Base-by-base conservation (phyloP, 2,113 vertebrate genomes). In the Phodopus roborovskii region DNA sequence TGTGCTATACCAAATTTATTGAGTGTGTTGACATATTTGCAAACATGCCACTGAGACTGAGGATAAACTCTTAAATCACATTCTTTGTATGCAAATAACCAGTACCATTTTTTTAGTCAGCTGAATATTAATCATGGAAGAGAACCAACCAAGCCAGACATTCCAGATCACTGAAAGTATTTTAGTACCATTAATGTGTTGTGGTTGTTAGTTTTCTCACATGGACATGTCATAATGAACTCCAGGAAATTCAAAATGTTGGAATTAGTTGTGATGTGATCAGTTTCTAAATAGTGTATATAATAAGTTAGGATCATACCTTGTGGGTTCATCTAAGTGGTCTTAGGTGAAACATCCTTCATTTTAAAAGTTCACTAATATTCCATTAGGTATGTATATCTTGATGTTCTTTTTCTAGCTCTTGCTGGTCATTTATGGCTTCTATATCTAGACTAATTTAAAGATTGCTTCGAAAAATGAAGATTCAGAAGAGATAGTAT, bases 21-120 rank as follows among this genome's bases (percentile, higher is more conserved):
- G 9, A 45, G 2, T 50, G 22, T 89, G 85, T 96, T 90, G 42
- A 73, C 11, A 22, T 48, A 53, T 86, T 97, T 94, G 53, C 58
- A 82, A 86, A 70, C 62, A 62, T 58, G 68, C 53, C 66, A 42
- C 56, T 86, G 39, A 78, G 42, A 62, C 39, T 39, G 60, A 86
- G 68, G 30, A n/a, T 88, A 81, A 92, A 79, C 26, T 39, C 42
- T 88, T 50, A 81, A 77, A 73, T 91, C 15, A 16, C 8, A 13
- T 33, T 13, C 7, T 70, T 22, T 3, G 58, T 62, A n/a, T 88
- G 26, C 83, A 48, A 66, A 66, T 66, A 66, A 30, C 28, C 33
- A 36, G 28, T 22, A 33, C 62, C 2, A 5, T 33, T 48, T 48
- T 33, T 42, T 85, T 60, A 48, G 17, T 4, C 42, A 33, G 56